Evolutionary conservation across 1,140 invertebrate genomes (phyloP).

Genomic region (Pachyrhynchus sulphureomaculatus): DNA sequence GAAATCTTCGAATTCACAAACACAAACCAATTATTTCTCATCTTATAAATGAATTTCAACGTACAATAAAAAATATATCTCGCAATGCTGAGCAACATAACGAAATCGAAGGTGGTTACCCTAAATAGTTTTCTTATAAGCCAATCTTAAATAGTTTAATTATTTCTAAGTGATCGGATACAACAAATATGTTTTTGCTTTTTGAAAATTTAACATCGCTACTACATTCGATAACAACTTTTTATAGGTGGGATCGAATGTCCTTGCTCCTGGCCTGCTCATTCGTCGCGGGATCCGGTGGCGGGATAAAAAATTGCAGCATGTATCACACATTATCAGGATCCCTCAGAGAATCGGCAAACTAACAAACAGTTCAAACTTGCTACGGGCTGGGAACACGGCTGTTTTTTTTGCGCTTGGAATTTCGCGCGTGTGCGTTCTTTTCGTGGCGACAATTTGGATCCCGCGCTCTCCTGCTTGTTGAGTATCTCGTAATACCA

Average conservation of each 20-base stretch:
- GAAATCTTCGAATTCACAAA: no score
- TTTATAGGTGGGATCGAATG: background rate
- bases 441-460: background rate
- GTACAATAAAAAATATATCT: no score
- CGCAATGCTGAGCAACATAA: no score
- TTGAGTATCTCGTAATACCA: background rate
- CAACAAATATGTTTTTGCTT: no score
- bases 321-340: slow-evolving; percentile 7
- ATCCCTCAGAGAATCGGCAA: background rate
- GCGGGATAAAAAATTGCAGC: slow-evolving; percentile 3
- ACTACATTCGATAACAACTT: background rate
- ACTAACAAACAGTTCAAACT: background rate
- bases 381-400: background rate
- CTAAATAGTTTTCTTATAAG: no score
- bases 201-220: no score
- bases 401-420: background rate
- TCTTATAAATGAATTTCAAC: no score
- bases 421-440: slow-evolving; percentile 2
- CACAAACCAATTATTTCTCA: no score
- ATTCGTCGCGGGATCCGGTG: slow-evolving; percentile 2
- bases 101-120: no score
- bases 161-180: no score
- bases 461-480: background rate
- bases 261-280: background rate
- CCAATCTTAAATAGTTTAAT: no score